Conservation (phyloP, 2,113 vertebrate species). For the Charina bottae region DNA sequence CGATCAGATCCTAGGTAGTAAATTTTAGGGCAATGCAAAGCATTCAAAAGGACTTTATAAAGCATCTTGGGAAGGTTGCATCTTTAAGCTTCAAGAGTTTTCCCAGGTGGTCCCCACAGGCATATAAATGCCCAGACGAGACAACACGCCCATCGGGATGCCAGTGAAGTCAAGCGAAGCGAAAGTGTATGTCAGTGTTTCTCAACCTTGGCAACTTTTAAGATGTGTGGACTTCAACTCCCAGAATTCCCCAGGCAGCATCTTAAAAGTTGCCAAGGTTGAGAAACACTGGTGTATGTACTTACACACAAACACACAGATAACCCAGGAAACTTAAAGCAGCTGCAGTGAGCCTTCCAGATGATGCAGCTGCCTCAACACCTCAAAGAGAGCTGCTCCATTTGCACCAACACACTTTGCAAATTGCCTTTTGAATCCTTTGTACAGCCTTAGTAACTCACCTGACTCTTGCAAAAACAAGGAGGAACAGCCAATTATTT, state of each 20-base stretch:
- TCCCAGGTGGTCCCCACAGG: background rate
- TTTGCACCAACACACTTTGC: background rate
- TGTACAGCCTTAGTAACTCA: background rate
- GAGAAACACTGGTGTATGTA: too few relatives aligned
- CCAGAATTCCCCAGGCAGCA: too few relatives aligned
- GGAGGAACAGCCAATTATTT: background rate
- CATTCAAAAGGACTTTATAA: background rate
- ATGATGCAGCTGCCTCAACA: background rate
- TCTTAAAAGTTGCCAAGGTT: too few relatives aligned
- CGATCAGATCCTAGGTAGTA: background rate
- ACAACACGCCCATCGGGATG: background rate
- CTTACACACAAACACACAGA: background rate
- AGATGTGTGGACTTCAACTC: too few relatives aligned
- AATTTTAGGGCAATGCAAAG: background rate
- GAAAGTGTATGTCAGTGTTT: background rate
- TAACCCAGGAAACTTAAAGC: background rate
- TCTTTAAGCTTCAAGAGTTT: background rate
- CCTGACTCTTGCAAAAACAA: background rate
- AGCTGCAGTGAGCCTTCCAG: background rate
- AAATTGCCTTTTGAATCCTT: background rate
- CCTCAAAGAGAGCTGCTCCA: background rate
- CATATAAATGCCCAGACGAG: background rate
- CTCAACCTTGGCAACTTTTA: too few relatives aligned
- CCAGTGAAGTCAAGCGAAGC: background rate
- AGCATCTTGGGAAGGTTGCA: background rate